phyloP scores from a whole-genome alignment of 2,797 vertebrate genomes.

The Acipenser ruthenus region DNA sequence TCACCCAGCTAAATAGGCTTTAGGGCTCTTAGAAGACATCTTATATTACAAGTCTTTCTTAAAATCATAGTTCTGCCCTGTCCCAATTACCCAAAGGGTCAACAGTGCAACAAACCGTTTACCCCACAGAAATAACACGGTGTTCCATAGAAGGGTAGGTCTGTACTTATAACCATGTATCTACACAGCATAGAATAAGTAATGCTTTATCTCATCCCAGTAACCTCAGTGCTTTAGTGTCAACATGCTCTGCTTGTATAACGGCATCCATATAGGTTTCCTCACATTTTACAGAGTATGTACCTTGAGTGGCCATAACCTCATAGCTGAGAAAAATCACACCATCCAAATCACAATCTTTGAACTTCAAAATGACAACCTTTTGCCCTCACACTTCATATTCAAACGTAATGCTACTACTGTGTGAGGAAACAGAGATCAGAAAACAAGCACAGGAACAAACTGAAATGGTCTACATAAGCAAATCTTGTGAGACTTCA shows the following conservation, averaged over 20 bases:
- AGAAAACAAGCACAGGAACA: background rate
- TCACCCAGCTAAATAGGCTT: no score
- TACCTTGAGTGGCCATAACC: background rate
- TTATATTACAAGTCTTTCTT: no score
- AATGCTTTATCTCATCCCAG: background rate
- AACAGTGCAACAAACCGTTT: no score
- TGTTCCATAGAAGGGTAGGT: no score
- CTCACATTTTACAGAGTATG: conserved; percentile 10
- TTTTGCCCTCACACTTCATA: no score
- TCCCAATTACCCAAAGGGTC: no score
- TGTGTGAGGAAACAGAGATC: background rate
- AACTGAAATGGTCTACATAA: background rate
- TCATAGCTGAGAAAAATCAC: conserved; percentile 4
- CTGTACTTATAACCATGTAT: no score
- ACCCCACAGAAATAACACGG: no score
- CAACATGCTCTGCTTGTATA: background rate
- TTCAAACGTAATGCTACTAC: no score
- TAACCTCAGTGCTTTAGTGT: background rate
- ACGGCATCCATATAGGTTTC: background rate
- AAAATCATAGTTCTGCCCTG: no score
- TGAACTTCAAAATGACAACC: background rate
- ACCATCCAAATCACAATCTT: conserved; percentile 5
- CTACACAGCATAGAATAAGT: conserved; percentile 1
- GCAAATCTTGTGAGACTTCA: background rate
- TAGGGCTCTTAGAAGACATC: no score